Base-by-base conservation (phyloP, 2,888 invertebrate species). In the Eurois occulta region DNA sequence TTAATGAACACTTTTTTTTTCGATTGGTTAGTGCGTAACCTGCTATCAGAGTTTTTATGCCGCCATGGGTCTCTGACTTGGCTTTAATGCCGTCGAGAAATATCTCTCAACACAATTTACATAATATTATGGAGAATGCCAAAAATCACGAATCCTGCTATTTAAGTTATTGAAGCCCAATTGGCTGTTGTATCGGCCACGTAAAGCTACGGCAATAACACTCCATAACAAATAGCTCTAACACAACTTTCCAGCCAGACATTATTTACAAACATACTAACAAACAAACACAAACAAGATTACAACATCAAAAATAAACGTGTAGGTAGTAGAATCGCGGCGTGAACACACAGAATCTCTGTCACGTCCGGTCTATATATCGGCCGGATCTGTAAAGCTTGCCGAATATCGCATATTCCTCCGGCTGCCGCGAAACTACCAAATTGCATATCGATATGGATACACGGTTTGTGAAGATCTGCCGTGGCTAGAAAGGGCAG, bases 381-480 rank as follows among this genome's bases (percentile, higher is more conserved):
- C 81, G 84, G 84, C 58, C 67, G 60, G 72, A 78, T 80, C 55
- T 78, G 62, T 64, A 82, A 80, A 76, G 80, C 75, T 83, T 82
- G 52, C 75, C 83, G 87, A 89, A 91, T 90, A 91, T 91, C 89
- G 88, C 88, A 88, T 91, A 90, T 90, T 88, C 88, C 87, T 78
- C 83, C 77, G 74, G 72, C 75, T 84, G 81, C 88, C 85, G 79
- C 86, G 88, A 88, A 89, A 91, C 91, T 91, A 91, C 92, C 91
- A 92, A 93, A 93, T 93, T 93, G 92, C 92, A 91, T 92, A 92
- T 91, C 90, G 91, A 91, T 92, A 90, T 90, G 88, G 84, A 88
- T 80, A 89, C 80, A 81, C 69, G 24, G 41, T 68, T 48, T 11
- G 10, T 70, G 41, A 65, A 75, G 80, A 77, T 74, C 32, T 69